A percentile compares a stretch with the other conserved stretches of the same genome.
These are phyloP conservation scores for Dromius quadrimaculatus DNA, from an alignment of 2,888 invertebrate species.

Conservation along the genomic window DNA sequence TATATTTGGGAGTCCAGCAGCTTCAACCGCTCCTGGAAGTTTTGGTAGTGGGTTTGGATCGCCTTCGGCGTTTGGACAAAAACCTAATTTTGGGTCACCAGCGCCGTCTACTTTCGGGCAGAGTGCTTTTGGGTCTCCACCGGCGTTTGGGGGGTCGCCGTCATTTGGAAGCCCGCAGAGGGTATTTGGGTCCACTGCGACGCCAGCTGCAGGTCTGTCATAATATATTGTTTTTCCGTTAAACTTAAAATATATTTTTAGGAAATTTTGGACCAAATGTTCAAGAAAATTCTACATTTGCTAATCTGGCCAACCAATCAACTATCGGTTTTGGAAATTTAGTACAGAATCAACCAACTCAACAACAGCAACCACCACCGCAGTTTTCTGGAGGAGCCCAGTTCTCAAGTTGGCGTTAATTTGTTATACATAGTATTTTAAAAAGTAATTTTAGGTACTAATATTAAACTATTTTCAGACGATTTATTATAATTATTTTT, in stretches of 20 bases:
- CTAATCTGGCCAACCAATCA: slow-evolving; percentile 74
- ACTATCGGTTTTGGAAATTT: slow-evolving; percentile 75
- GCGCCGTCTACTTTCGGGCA: slow-evolving; percentile 60
- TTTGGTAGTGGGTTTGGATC: slow-evolving; percentile 53
- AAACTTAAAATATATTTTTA: slow-evolving; percentile 35
- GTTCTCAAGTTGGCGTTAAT: slow-evolving; percentile 65
- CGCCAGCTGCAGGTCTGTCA: slow-evolving; percentile 55
- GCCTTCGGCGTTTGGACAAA: slow-evolving; percentile 56
- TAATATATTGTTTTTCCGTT: too few relatives aligned
- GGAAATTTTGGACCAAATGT: slow-evolving; percentile 67
- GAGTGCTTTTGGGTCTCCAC: slow-evolving; percentile 63
- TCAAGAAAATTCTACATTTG: slow-evolving; percentile 73
- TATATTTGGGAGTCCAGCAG: slow-evolving; percentile 56
- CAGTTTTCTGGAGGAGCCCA: slow-evolving; percentile 64
- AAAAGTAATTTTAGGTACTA: slow-evolving; percentile 2
- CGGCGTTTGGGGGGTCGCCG: slow-evolving; percentile 67
- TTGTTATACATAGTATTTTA: not conserved
- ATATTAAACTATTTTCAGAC: too few relatives aligned
- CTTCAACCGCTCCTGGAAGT: slow-evolving; percentile 47
- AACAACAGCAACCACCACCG: slow-evolving; percentile 59
- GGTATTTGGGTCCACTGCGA: slow-evolving; percentile 62
- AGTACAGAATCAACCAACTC: slow-evolving; percentile 67
- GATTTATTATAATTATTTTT: too few relatives aligned
- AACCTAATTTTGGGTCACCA: slow-evolving; percentile 58
- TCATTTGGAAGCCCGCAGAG: slow-evolving; percentile 66